These are phyloP conservation scores for Drosophila percnosoma DNA, from an alignment of 2,888 invertebrate species.

Conservation along the genomic window DNA sequence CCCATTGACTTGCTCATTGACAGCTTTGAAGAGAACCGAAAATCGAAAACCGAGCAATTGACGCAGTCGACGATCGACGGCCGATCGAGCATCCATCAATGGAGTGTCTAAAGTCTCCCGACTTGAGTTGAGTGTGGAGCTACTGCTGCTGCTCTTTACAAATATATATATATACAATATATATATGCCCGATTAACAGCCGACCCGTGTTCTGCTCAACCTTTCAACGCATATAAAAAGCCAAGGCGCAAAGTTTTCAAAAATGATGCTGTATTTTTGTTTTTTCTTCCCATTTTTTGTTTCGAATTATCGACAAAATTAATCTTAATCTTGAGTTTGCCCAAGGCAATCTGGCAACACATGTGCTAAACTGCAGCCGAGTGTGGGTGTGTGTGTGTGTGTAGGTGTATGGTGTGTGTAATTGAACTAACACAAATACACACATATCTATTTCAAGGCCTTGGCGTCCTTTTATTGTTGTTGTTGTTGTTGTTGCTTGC, in stretches of 20 bases:
- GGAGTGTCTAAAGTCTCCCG: slow-evolving; percentile 43
- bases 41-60: slow-evolving; percentile 50
- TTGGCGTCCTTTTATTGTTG: slow-evolving; percentile 67
- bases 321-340: slow-evolving; percentile 77
- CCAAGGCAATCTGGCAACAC: slow-evolving; percentile 59
- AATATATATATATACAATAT: slow-evolving; percentile 1
- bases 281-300: slow-evolving; percentile 16
- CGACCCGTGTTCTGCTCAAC: slow-evolving; percentile 55
- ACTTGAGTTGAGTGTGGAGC: slow-evolving; percentile 56
- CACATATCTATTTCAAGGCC: slow-evolving; percentile 67
- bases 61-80: slow-evolving; percentile 65
- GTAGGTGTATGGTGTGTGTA: slow-evolving; percentile 24
- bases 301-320: slow-evolving; percentile 72
- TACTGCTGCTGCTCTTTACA: slow-evolving; percentile 3
- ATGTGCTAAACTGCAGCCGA: slow-evolving; percentile 65
- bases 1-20: slow-evolving; percentile 34
- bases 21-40: slow-evolving; percentile 74
- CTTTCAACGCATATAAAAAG: slow-evolving; percentile 70
- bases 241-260: slow-evolving; percentile 45
- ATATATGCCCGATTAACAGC: slow-evolving; percentile 31
- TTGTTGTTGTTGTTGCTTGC: slow-evolving; percentile 46
- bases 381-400: slow-evolving; percentile 24
- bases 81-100: slow-evolving; percentile 66
- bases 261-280: slow-evolving; percentile 45
- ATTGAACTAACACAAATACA: slow-evolving; percentile 18